Evolutionary conservation across 2,888 invertebrate genomes (phyloP), one percentile per base, ranked within the genome.

Genomic region (Tinea pellionella): DNA sequence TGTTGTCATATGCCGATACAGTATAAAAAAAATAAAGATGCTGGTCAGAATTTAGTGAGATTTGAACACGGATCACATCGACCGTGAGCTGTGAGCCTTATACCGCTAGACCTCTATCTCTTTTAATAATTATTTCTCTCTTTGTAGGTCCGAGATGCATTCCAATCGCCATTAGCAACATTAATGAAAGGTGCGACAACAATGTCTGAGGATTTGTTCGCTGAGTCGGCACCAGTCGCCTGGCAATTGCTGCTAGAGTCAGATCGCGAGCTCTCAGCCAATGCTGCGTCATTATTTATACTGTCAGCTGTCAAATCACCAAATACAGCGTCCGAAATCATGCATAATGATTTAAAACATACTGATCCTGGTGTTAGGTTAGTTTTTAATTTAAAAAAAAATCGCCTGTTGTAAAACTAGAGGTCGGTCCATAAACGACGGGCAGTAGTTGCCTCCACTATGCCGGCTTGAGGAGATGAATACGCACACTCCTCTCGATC

Each of bases 241-340:
- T 99, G 99, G 99, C 96, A 98, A 71, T 88, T 99, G 15, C 87
- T 99, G 4, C 78, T 99, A 47, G 98, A 99, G 73, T 90, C 92
- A n/a, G 98, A 98, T 73, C 90, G 95, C 65, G 95, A 96, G 75
- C 92, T 96, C 8, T 91, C 94, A 41, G 93, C 95, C 0, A 91
- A 93, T 57, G 94, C 95, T 30, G 96, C 97, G 0, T 94, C 97
- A 0, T 86, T 98, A 15, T 97, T 99, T 74, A 96, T 99, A 65
- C 89, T 99, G 63, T 93, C 95, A 0, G 96, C 99, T 0, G 98
- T 99, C 0, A 94, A 96, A 69, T 93, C 96, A 0, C 96, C 99
- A 0, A 93, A 93, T 61, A 94, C 94, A 65, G 96, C 97, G 0
- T 92, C 95, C 16, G 94, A 95, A 62, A 91, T 98, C 61, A 96